Evolutionary conservation across 1,140 invertebrate species (phyloP).

Genomic region (Lucilia sericata): DNA sequence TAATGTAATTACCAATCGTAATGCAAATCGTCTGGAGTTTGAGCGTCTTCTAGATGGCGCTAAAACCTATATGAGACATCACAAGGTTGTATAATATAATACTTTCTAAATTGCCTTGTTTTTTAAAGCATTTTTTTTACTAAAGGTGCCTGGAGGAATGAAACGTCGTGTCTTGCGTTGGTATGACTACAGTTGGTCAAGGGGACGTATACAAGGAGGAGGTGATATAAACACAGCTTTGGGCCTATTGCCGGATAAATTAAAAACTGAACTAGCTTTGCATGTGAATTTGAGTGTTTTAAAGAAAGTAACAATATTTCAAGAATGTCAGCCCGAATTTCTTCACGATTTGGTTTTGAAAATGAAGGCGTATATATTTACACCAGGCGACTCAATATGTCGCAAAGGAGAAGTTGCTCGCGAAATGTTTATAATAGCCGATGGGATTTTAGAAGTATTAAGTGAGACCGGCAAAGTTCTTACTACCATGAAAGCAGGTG

Average conservation of each 20-base stretch:
- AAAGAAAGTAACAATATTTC: constrained; percentile 85
- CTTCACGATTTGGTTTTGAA: constrained; percentile 96
- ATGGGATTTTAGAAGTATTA: constrained; percentile 95
- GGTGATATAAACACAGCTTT: constrained; percentile 95
- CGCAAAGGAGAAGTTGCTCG: constrained; percentile 91
- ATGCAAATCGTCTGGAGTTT: constrained; percentile 96
- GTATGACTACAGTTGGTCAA: constrained; percentile 98
- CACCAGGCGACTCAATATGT: constrained; percentile 95
- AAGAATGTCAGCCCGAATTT: constrained; percentile 98
- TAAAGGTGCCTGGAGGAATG: constrained; percentile 89
- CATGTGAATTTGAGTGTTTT: constrained; percentile 95
- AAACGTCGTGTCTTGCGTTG: constrained; percentile 92
- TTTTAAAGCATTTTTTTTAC: background rate
- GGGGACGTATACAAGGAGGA: constrained; percentile 94
- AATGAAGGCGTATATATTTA: constrained; percentile 98
- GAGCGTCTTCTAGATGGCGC: constrained; percentile 94
- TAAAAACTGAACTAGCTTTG: constrained; percentile 95
- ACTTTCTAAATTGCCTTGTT: background rate
- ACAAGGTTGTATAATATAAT: constrained; percentile 76
- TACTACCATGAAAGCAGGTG: constrained; percentile 96
- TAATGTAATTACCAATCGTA: constrained; percentile 96
- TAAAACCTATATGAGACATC: constrained; percentile 96
- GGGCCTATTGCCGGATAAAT: constrained; percentile 92
- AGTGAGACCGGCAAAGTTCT: constrained; percentile 93
- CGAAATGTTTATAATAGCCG: constrained; percentile 99